Conservation (phyloP, 2,888 invertebrate genomes). For the Keiferia lycopersicella region DNA sequence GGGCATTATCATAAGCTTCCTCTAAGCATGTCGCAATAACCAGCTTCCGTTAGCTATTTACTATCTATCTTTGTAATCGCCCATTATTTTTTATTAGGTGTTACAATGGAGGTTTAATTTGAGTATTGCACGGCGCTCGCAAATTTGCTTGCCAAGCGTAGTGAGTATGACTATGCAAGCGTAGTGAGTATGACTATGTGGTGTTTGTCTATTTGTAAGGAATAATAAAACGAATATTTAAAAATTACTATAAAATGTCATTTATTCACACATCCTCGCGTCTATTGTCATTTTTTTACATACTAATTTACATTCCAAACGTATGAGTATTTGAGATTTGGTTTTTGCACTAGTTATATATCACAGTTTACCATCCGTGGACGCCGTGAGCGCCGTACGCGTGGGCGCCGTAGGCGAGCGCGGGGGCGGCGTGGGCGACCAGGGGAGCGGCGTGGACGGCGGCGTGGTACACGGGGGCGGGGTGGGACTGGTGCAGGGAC, state of each 20-base stretch:
- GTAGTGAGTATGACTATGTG: too few species aligned
- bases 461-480: conserved; percentile 58
- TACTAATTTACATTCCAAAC: conserved; percentile 71
- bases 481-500: conserved; percentile 68
- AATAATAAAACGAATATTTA: conserved; percentile 6
- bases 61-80: conserved; percentile 1
- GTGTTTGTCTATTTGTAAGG: background rate
- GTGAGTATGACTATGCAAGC: too few species aligned
- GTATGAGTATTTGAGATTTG: conserved; percentile 70
- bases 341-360: conserved; percentile 58
- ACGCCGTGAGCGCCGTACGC: conserved; percentile 44
- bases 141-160: too few species aligned
- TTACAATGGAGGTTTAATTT: conserved; percentile 5
- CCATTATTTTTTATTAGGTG: conserved; percentile 15
- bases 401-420: conserved; percentile 41
- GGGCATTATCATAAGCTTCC: conserved; percentile 24
- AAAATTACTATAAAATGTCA: conserved; percentile 41
- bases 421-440: conserved; percentile 43
- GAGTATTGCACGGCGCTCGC: too few species aligned
- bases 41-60: conserved; percentile 11
- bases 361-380: conserved; percentile 76
- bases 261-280: conserved; percentile 79
- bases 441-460: conserved; percentile 46
- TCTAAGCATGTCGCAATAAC: conserved; percentile 14
- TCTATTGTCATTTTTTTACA: conserved; percentile 62